phyloP scores from a whole-genome alignment of 2,113 vertebrate species.

The Polypterus senegalus region DNA sequence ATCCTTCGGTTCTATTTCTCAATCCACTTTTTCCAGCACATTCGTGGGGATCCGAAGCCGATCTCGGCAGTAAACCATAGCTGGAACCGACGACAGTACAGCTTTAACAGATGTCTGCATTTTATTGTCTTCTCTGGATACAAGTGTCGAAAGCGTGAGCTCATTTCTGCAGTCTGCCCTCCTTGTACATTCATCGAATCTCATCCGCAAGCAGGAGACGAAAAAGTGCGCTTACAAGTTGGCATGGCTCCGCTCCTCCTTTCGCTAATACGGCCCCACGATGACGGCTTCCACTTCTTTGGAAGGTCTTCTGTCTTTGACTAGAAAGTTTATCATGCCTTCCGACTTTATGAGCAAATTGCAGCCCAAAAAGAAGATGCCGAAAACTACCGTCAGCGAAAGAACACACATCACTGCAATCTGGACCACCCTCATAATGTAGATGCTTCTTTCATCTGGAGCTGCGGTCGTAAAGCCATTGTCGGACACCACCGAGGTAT shows the following conservation, averaged over 20 bases:
- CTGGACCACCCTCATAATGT: conserved; percentile 90
- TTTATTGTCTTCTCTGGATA: too few relatives aligned
- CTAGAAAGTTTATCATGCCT: conserved; percentile 96
- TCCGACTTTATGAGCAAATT: conserved; percentile 97
- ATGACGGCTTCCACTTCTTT: conserved; percentile 87
- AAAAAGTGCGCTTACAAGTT: background rate
- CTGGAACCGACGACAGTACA: too few relatives aligned
- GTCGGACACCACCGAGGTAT: conserved; percentile 78
- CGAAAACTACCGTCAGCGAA: conserved; percentile 91
- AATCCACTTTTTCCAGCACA: too few relatives aligned
- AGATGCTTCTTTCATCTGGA: conserved; percentile 78
- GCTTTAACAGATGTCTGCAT: too few relatives aligned
- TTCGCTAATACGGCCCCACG: conserved; percentile 72
- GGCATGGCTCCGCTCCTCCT: background rate
- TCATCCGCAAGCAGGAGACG: background rate
- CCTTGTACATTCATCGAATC: background rate
- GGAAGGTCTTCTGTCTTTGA: conserved; percentile 84
- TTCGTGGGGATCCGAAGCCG: too few relatives aligned
- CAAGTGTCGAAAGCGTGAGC: too few relatives aligned
- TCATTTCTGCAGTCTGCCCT: background rate
- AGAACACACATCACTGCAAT: conserved; percentile 97
- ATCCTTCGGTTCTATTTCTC: too few relatives aligned
- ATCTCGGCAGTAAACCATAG: too few relatives aligned
- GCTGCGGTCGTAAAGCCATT: conserved; percentile 58
- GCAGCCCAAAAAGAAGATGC: conserved; percentile 94